A percentile compares a stretch with the other conserved stretches of the same genome.
These are phyloP conservation scores for Hirudinaria manillensis DNA, from an alignment of 2,888 invertebrate genomes.

Conservation along the genomic window DNA sequence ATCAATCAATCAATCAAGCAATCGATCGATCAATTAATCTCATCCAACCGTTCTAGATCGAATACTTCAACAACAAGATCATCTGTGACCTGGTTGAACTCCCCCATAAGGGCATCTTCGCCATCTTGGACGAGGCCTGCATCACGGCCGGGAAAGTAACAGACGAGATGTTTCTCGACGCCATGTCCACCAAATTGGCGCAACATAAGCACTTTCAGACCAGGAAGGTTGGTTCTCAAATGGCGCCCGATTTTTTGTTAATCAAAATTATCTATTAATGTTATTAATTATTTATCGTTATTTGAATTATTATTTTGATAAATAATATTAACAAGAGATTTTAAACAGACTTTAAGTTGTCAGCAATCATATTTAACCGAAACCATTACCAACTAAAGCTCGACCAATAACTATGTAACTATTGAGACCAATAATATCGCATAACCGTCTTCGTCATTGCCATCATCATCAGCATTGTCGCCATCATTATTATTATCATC, in stretches of 20 bases:
- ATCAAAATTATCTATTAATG: neutral
- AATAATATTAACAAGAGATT: neutral
- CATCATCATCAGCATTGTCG: neutral
- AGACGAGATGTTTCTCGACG: constrained; percentile 76
- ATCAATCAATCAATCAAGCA: constrained; percentile 96
- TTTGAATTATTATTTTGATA: neutral
- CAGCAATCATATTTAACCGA: no score
- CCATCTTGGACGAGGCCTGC: constrained; percentile 94
- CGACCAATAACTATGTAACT: no score
- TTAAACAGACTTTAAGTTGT: neutral
- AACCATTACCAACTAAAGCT: no score
- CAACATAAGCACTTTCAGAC: constrained; percentile 82
- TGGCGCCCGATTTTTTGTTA: constrained; percentile 37
- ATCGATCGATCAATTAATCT: no score
- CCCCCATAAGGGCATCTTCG: constrained; percentile 76
- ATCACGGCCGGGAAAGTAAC: constrained; percentile 86
- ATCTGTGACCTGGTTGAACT: constrained; percentile 85
- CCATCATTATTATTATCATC: constrained; percentile 13
- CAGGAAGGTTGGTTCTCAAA: constrained; percentile 50
- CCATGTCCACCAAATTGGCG: constrained; percentile 80
- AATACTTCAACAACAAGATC: constrained; percentile 83
- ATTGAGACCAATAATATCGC: no score
- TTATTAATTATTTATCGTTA: neutral
- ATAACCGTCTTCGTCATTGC: neutral
- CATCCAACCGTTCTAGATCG: constrained; percentile 57